A percentile compares a stretch with the other conserved stretches of the same genome.
Evolutionary conservation across 35 echinoderm and acorn worm genomes (phyloP).

Genomic region (Diadema setosum): DNA sequence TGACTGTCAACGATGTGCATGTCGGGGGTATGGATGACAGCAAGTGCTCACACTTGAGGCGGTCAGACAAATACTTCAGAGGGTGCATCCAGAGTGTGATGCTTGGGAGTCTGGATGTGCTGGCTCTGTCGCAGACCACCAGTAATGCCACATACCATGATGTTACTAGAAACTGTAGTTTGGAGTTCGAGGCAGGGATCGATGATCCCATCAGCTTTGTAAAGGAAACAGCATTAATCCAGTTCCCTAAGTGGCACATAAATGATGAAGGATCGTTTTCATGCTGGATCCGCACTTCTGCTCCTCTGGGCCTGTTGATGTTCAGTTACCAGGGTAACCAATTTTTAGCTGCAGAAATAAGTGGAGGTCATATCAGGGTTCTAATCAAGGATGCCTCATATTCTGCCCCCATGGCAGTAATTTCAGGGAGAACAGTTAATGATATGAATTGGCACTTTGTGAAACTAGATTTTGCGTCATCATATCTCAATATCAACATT

Average conservation of each 20-base stretch:
- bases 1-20: constrained; percentile 34
- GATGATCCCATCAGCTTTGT: constrained; percentile 96
- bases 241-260: constrained; percentile 79
- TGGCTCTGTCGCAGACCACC: constrained; percentile 43
- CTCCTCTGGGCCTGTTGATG: constrained; percentile 63
- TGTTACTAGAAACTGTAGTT: constrained; percentile 76
- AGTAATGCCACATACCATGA: constrained; percentile 37
- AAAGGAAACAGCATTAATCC: constrained; percentile 75
- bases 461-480: constrained; percentile 35
- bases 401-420: constrained; percentile 36
- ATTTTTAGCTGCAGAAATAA: constrained; percentile 80
- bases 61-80: constrained; percentile 59
- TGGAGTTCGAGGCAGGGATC: constrained; percentile 76
- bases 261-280: constrained; percentile 71
- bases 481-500: constrained; percentile 72
- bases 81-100: constrained; percentile 81
- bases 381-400: constrained; percentile 44
- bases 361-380: constrained; percentile 64
- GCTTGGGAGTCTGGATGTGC: constrained; percentile 59
- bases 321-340: constrained; percentile 53
- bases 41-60: constrained; percentile 15
- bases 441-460: constrained; percentile 86
- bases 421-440: constrained; percentile 43
- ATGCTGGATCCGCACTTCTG: constrained; percentile 83
- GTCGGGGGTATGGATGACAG: constrained; percentile 53